phyloP scores from a whole-genome alignment of 23 tunicate species.

The Trididemnum nubilum region DNA sequence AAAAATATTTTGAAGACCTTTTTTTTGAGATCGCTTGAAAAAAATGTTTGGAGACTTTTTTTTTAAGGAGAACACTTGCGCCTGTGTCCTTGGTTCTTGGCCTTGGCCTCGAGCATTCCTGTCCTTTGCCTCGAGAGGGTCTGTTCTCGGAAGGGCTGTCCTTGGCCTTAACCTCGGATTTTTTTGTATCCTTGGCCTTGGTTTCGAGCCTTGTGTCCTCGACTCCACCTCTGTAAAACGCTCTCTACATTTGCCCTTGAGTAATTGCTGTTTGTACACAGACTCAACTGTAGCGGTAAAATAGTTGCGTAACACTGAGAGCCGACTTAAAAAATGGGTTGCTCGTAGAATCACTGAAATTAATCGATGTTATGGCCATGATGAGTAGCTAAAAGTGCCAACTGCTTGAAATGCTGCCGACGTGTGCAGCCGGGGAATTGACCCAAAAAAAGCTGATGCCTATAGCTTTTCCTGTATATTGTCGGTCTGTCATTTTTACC shows the following conservation, averaged over 20 bases:
- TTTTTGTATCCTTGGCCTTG: too few species aligned
- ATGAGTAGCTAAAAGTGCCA: neutral
- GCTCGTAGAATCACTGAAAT: constrained; percentile 27
- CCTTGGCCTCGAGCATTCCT: too few species aligned
- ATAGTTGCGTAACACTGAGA: neutral
- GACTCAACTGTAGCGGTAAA: constrained; percentile 14
- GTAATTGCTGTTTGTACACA: constrained; percentile 10
- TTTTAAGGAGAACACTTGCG: neutral
- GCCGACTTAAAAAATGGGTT: constrained; percentile 3
- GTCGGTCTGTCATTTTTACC: neutral
- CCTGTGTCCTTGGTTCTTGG: neutral
- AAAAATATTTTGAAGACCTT: too few species aligned
- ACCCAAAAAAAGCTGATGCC: constrained; percentile 12
- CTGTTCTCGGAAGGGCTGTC: too few species aligned
- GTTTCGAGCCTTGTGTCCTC: too few species aligned
- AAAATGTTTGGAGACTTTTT: too few species aligned
- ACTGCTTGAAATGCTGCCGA: constrained; percentile 7
- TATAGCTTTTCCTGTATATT: neutral
- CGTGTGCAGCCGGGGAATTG: constrained; percentile 4
- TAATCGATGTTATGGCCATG: neutral
- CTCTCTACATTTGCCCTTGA: neutral
- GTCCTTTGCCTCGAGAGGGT: too few species aligned
- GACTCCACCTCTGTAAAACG: too few species aligned
- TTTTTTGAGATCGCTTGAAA: too few species aligned
- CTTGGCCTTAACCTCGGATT: too few species aligned